A percentile compares a stretch with the other conserved stretches of the same genome.
phyloP scores from a whole-genome alignment of 2,113 vertebrate species.

The Melanocharis versteri region DNA sequence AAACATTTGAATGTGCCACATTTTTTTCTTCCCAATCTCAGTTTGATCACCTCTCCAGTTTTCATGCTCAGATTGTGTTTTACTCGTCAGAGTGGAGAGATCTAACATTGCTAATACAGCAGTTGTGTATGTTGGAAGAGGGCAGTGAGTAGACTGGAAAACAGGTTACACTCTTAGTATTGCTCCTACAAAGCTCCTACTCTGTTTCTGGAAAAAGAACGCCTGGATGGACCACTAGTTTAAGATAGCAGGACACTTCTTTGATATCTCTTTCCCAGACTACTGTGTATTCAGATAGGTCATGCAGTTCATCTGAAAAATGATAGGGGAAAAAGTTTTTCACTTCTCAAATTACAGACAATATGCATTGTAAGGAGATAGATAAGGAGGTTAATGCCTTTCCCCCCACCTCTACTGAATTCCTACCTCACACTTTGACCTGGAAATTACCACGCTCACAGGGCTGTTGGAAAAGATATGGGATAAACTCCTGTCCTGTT shows the following conservation, averaged over 20 bases:
- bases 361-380: not conserved
- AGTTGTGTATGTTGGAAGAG: not conserved
- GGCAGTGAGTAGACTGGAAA: not conserved
- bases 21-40: not conserved
- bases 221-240: not conserved
- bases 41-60: not conserved
- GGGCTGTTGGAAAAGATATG: not conserved
- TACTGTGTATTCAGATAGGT: not conserved
- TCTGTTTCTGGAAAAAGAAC: not conserved
- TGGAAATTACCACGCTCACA: not conserved
- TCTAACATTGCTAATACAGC: not conserved
- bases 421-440: not conserved
- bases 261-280: not conserved
- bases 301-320: not conserved
- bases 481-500: not conserved
- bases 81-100: not conserved
- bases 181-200: not conserved
- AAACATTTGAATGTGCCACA: not conserved
- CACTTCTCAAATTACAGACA: not conserved
- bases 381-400: not conserved
- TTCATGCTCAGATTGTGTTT: not conserved
- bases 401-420: not conserved
- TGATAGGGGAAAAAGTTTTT: not conserved
- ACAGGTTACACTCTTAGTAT: not conserved
- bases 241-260: not conserved